Conservation (phyloP, 2,888 invertebrate species). For the Cheilosia urbana region DNA sequence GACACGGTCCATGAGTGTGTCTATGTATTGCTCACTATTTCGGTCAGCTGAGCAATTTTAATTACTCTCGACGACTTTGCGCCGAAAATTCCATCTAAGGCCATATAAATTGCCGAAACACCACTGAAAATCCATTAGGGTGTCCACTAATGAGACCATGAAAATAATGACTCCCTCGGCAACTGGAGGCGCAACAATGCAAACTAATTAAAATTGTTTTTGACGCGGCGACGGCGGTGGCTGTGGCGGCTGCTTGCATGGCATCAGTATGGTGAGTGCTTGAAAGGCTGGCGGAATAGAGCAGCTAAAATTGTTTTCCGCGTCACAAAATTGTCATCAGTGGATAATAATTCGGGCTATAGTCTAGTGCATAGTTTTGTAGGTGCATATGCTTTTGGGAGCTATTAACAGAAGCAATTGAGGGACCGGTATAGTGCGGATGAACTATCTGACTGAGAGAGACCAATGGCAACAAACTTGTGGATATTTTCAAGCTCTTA, state of each 20-base stretch:
- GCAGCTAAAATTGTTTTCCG: conserved; percentile 56
- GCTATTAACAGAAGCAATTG: too few relatives aligned
- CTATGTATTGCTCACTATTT: conserved; percentile 21
- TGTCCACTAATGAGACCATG: conserved; percentile 73
- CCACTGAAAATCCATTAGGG: conserved; percentile 71
- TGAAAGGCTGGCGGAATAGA: background rate
- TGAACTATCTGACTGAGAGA: too few relatives aligned
- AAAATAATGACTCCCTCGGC: conserved; percentile 62
- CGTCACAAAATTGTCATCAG: conserved; percentile 65
- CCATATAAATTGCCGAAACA: conserved; percentile 50
- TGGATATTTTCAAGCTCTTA: too few relatives aligned
- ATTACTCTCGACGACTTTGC: conserved; percentile 50
- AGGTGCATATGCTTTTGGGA: background rate
- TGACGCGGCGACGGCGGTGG: conserved; percentile 6
- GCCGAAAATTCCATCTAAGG: conserved; percentile 32
- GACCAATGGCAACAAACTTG: too few relatives aligned
- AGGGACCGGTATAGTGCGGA: too few relatives aligned
- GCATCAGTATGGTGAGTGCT: background rate
- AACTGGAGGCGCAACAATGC: conserved; percentile 62
- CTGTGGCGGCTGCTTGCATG: background rate
- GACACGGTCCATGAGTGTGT: background rate
- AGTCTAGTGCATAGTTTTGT: background rate
- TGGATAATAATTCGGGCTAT: conserved; percentile 59
- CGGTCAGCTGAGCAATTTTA: conserved; percentile 60
- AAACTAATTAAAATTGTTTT: conserved; percentile 75